These are phyloP conservation scores for Nomada hirtipes DNA, from an alignment of 2,888 invertebrate genomes.

Conservation along the genomic window DNA sequence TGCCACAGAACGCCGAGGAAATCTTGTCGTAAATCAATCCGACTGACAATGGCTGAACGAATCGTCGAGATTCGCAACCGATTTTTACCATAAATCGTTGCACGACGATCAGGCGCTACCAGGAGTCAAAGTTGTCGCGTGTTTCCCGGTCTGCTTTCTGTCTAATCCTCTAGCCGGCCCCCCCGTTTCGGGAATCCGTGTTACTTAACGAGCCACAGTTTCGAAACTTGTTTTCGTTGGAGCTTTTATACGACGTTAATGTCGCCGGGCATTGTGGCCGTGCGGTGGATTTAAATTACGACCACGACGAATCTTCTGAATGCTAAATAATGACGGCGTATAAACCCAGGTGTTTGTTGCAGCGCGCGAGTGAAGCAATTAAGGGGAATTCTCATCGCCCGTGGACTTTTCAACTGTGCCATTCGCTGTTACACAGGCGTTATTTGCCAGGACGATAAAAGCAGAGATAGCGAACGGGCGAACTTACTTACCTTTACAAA, in stretches of 20 bases:
- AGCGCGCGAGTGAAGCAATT: constrained; percentile 52
- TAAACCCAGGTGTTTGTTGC: constrained; percentile 40
- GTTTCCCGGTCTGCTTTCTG: constrained; percentile 1
- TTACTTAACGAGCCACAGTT: constrained; percentile 41
- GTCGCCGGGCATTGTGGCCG: constrained; percentile 46
- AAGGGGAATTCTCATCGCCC: constrained; percentile 40
- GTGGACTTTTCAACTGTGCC: constrained; percentile 38
- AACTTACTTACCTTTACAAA: constrained; percentile 38
- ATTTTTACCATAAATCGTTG: too few species aligned
- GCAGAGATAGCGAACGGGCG: constrained; percentile 8
- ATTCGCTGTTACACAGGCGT: constrained; percentile 3
- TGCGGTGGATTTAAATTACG: constrained; percentile 59
- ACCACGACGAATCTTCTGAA: constrained; percentile 52
- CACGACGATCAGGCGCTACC: neutral
- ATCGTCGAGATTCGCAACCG: too few species aligned
- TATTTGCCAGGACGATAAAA: constrained; percentile 47
- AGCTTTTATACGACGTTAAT: constrained; percentile 65
- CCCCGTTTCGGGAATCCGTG: constrained; percentile 31
- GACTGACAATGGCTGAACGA: too few species aligned
- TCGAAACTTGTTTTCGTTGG: constrained; percentile 33
- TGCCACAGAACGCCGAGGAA: too few species aligned
- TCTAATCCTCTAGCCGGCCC: constrained; percentile 10
- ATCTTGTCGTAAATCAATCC: too few species aligned
- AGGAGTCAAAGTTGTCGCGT: too few species aligned
- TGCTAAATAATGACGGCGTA: constrained; percentile 56